Percentiles rank a stretch among this genome's conserved stretches.
These are phyloP conservation scores for Garrulus glandarius DNA, from an alignment of 2,797 vertebrate genomes.

Conservation along the genomic window DNA sequence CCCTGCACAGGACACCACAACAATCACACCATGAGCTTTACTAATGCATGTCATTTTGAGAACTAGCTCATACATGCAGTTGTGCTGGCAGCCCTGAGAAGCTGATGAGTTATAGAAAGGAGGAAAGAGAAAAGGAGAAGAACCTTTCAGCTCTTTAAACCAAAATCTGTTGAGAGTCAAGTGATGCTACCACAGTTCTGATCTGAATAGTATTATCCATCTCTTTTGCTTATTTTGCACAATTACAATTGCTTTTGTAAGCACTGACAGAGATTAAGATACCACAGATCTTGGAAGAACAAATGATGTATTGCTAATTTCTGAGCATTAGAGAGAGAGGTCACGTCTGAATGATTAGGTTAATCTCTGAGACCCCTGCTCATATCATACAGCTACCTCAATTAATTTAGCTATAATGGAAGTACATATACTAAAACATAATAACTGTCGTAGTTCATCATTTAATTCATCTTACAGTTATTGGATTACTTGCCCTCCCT, in stretches of 20 bases:
- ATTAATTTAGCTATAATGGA: slow-evolving; percentile 25
- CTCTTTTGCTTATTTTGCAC: slow-evolving; percentile 16
- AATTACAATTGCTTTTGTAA: background rate
- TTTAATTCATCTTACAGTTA: background rate
- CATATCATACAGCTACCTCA: background rate
- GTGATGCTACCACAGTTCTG: background rate
- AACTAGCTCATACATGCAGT: background rate
- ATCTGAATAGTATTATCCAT: background rate
- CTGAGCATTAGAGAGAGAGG: background rate
- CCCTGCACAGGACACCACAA: background rate
- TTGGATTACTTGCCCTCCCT: background rate
- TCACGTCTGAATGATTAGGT: slow-evolving; percentile 14
- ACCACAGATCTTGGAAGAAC: background rate
- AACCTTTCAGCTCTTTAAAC: background rate
- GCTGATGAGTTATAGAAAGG: background rate
- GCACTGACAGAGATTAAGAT: background rate
- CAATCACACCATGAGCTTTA: background rate
- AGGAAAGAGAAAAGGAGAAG: background rate
- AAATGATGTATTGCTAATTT: slow-evolving; percentile 30
- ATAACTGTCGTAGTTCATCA: background rate
- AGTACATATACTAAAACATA: background rate
- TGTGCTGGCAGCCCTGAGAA: background rate
- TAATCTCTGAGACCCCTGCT: slow-evolving; percentile 9
- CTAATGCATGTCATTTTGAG: background rate
- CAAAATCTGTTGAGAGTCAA: background rate